These are phyloP conservation scores for Papilio xuthus DNA, from an alignment of 1,140 invertebrate genomes.

Conservation along the genomic window DNA sequence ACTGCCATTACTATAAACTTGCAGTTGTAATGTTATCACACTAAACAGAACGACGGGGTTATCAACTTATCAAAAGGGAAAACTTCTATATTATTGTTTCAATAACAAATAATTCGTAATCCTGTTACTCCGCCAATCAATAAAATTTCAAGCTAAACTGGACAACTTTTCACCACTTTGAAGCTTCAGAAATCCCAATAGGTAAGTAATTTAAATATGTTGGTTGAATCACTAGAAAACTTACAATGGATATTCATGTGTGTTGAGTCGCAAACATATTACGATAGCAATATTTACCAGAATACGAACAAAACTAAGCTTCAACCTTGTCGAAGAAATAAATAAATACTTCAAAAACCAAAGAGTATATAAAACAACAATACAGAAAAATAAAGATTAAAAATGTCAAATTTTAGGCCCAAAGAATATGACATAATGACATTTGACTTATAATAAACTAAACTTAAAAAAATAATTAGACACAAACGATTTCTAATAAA, in stretches of 20 bases:
- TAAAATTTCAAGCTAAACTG: neutral
- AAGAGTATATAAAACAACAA: too few species aligned
- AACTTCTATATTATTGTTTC: neutral
- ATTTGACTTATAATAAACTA: too few species aligned
- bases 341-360: neutral
- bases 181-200: neutral
- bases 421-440: neutral
- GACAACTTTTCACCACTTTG: neutral
- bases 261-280: neutral
- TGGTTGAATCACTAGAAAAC: neutral
- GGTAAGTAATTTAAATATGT: neutral
- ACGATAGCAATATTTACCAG: neutral
- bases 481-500: too few species aligned
- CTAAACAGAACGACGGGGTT: neutral
- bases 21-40: neutral
- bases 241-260: neutral
- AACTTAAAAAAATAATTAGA: too few species aligned
- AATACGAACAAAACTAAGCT: neutral
- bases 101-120: slow-evolving; percentile 5
- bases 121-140: neutral
- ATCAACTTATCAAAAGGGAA: slow-evolving; percentile 3
- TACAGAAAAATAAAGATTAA: neutral
- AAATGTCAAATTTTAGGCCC: neutral
- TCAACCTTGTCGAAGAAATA: neutral
- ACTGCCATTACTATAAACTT: neutral